Evolutionary conservation across 1,140 invertebrate genomes (phyloP).

Genomic region (Saccostrea echinata): DNA sequence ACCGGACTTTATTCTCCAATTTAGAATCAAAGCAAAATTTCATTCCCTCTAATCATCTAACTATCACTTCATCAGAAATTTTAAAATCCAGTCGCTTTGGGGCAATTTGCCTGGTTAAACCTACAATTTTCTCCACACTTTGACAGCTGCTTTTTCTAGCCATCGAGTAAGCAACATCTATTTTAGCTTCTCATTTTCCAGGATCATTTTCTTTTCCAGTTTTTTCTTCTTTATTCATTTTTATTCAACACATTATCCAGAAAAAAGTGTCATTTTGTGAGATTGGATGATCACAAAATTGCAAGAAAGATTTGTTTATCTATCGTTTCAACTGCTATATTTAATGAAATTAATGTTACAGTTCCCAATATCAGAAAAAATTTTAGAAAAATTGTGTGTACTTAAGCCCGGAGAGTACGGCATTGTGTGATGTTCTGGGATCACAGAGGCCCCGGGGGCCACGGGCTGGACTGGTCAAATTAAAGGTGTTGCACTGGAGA

Average conservation of each 20-base stretch:
- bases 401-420: neutral
- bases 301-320: neutral
- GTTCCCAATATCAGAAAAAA: neutral
- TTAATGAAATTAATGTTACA: constrained; percentile 24
- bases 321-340: neutral
- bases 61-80: constrained; percentile 29
- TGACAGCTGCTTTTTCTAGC: constrained; percentile 32
- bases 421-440: neutral
- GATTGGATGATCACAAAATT: constrained; percentile 21
- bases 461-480: constrained; percentile 15
- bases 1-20: constrained; percentile 27
- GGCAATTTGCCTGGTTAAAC: constrained; percentile 10
- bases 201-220: neutral
- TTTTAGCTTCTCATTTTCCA: constrained; percentile 36
- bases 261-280: constrained; percentile 1
- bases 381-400: neutral
- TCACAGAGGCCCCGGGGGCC: neutral
- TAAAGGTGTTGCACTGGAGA: constrained; percentile 14
- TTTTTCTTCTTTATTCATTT: neutral
- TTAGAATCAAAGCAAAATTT: constrained; percentile 33
- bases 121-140: constrained; percentile 18
- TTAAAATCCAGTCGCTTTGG: constrained; percentile 26
- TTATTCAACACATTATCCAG: neutral
- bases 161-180: neutral
- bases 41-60: constrained; percentile 35